A percentile compares a stretch with the other conserved stretches of the same genome.
Evolutionary conservation across 2,797 vertebrate species (phyloP).

Genomic region (Crenichthys baileyi): DNA sequence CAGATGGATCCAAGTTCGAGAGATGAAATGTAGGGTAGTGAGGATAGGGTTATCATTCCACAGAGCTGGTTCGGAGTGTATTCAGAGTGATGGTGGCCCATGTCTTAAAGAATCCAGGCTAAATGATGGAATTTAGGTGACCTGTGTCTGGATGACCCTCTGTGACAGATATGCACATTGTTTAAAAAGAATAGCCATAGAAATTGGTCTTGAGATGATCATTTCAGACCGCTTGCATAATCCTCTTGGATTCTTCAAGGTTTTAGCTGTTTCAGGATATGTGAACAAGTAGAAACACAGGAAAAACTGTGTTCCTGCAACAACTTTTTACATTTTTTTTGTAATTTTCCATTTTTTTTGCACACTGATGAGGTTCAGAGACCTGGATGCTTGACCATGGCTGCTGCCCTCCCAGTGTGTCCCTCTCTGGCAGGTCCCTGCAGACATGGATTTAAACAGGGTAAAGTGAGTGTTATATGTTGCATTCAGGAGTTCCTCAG

Average conservation of each 20-base stretch:
- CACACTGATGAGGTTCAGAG: slow-evolving; percentile 67
- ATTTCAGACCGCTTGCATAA: slow-evolving; percentile 58
- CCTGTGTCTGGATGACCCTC: slow-evolving; percentile 39
- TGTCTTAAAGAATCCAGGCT: slow-evolving; percentile 14
- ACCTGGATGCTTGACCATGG: slow-evolving; percentile 56
- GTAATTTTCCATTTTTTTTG: slow-evolving; percentile 58
- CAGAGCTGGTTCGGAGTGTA: slow-evolving; percentile 1
- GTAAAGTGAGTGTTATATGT: slow-evolving; percentile 94
- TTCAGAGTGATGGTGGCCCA: slow-evolving; percentile 7
- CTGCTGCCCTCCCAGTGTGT: slow-evolving; percentile 68
- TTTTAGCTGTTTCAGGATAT: slow-evolving; percentile 48
- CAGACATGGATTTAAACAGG: slow-evolving; percentile 91
- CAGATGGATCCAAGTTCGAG: neutral
- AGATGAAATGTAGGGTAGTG: neutral
- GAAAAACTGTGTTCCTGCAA: slow-evolving; percentile 69
- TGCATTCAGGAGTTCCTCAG: slow-evolving; percentile 87
- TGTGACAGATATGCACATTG: slow-evolving; percentile 71
- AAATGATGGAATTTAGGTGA: slow-evolving; percentile 35
- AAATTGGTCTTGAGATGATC: slow-evolving; percentile 67
- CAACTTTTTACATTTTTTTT: slow-evolving; percentile 41
- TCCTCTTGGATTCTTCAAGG: slow-evolving; percentile 47
- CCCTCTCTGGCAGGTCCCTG: slow-evolving; percentile 86
- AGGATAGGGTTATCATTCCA: neutral
- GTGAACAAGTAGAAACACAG: slow-evolving; percentile 61
- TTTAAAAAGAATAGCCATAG: slow-evolving; percentile 60